Evolutionary conservation across 2,888 invertebrate species (phyloP), one percentile per base, ranked within the genome.

Genomic region (Dasysyrphus tricinctus): DNA sequence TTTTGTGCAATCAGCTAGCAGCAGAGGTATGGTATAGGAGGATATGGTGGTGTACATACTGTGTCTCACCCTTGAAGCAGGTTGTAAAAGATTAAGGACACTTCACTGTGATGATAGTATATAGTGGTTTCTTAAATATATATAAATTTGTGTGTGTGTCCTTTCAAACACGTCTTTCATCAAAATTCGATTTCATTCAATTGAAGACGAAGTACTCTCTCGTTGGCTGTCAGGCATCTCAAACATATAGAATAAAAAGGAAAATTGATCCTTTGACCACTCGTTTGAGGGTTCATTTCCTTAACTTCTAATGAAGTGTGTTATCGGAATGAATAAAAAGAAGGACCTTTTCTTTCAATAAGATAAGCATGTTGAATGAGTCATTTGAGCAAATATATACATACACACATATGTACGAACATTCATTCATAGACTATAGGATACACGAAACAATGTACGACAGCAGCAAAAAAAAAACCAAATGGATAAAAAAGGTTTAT

Each of bases 251-350:
- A 7, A 61, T n/a, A 42, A 54, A 65, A 75, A 59, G 61, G 80
- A 69, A 80, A 85, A 80, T 69, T 80, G 85, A 82, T 81, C 85
- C 85, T 81, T 86, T 86, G 85, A 86, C 85, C 85, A 86, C 81
- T 82, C 85, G 81, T 86, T 86, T 81, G 85, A 65, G 81, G 81
- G 78, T 82, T 78, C 78, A 81, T 81, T 85, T 85, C 85, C 85
- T 78, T 82, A 63, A 69, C 56, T 70, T 70, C 81, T 86, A 86
- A 86, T 86, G 85, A 86, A 86, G 81, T 86, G 81, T 86, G 85
- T 56, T 86, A 82, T 86, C 80, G 75, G 79, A 80, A 76, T 70
- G 67, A 72, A 80, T 77, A 80, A 80, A 80, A 56, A 73, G 67
- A 69, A 51, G 67, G 67, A 51, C 67, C 67, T 69, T 65, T 47